Percentiles rank a stretch among this genome's conserved stretches.
These are phyloP conservation scores for Zosterops lateralis DNA, from an alignment of 2,113 vertebrate genomes.

Conservation along the genomic window DNA sequence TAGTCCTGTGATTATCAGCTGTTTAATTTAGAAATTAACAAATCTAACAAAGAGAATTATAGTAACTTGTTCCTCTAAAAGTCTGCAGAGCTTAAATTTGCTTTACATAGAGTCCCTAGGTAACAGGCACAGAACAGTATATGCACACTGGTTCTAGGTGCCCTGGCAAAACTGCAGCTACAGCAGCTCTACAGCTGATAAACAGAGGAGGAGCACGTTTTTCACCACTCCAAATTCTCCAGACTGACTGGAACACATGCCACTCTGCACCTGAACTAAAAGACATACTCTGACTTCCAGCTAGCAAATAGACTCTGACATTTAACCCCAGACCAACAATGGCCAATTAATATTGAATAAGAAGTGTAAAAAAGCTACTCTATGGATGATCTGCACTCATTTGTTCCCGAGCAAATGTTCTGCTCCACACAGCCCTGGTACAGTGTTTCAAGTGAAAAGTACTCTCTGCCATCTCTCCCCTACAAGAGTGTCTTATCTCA, in stretches of 20 bases:
- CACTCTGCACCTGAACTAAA: background rate
- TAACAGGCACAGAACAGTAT: background rate
- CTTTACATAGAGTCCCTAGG: background rate
- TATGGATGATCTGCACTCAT: background rate
- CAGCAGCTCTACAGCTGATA: background rate
- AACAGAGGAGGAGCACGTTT: background rate
- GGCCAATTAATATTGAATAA: background rate
- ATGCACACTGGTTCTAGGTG: background rate
- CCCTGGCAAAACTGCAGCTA: background rate
- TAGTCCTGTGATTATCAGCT: background rate
- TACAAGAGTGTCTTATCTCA: fast-evolving
- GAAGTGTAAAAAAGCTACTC: background rate
- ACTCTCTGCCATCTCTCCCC: background rate
- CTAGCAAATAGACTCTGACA: background rate
- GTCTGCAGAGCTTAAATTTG: background rate
- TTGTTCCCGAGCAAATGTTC: fast-evolving
- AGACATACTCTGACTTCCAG: background rate
- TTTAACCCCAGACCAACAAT: background rate
- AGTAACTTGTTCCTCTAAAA: background rate
- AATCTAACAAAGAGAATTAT: background rate
- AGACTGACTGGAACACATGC: background rate
- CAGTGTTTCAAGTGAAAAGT: background rate
- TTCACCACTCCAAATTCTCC: background rate
- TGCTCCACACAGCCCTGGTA: background rate
- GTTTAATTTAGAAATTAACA: background rate